Percentiles rank a stretch among this genome's conserved stretches.
phyloP scores from a whole-genome alignment of 2,797 vertebrate genomes.

The Ataeniobius toweri region DNA sequence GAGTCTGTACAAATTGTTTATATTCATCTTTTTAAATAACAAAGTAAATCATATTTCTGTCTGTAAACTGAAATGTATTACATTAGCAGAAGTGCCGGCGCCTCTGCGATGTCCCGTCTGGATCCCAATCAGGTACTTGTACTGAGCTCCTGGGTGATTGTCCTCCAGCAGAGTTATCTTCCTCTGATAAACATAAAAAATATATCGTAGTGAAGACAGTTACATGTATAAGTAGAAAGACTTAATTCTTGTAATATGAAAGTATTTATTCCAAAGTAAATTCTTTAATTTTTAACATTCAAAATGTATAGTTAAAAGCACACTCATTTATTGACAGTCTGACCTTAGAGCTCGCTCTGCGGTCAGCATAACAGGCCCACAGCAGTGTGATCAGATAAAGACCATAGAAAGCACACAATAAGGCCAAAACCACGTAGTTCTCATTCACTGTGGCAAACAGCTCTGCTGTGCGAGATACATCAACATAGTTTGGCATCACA shows the following conservation, averaged over 20 bases:
- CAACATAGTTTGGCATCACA: conserved; percentile 82
- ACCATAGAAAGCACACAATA: conserved; percentile 81
- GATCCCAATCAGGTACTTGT: conserved; percentile 83
- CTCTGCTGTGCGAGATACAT: conserved; percentile 71
- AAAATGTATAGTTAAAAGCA: neutral
- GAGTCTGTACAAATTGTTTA: neutral
- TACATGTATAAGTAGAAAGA: neutral
- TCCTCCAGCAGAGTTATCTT: conserved; percentile 85
- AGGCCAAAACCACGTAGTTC: conserved; percentile 83
- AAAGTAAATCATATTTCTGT: neutral
- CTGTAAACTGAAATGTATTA: conserved; percentile 44
- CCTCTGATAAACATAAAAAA: conserved; percentile 69
- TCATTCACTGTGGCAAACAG: conserved; percentile 76
- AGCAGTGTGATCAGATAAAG: conserved; percentile 77
- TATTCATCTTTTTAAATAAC: neutral
- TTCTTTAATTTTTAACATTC: neutral
- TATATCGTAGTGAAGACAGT: conserved; percentile 12
- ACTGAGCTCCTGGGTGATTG: conserved; percentile 79
- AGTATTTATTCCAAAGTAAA: neutral
- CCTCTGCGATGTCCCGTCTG: conserved; percentile 83
- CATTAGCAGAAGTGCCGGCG: conserved; percentile 83
- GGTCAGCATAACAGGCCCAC: conserved; percentile 85
- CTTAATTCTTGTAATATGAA: neutral
- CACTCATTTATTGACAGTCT: conserved; percentile 8
- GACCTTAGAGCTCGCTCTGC: conserved; percentile 80